phyloP scores from a whole-genome alignment of 2,113 vertebrate species.

The Corythoichthys intestinalis region DNA sequence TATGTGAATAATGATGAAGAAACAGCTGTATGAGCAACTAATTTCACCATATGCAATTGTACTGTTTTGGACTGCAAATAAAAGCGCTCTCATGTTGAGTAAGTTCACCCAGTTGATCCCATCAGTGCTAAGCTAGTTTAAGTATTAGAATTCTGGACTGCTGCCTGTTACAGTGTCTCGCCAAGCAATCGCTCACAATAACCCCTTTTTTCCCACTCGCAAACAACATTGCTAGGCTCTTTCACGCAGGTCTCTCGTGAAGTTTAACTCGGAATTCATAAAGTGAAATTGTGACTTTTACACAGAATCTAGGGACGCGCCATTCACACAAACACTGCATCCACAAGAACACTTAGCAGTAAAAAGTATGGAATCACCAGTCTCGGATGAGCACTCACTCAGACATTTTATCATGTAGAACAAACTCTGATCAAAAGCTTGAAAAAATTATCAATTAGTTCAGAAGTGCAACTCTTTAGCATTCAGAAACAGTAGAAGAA shows the following conservation, averaged over 20 bases:
- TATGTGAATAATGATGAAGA: background rate
- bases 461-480: too few relatives aligned
- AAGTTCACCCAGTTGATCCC: background rate
- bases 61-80: background rate
- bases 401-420: too few relatives aligned
- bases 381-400: too few relatives aligned
- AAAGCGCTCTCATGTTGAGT: background rate
- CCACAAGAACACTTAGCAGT: too few relatives aligned
- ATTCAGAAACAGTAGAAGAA: too few relatives aligned
- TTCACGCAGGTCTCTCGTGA: background rate
- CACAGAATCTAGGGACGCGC: background rate
- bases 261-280: background rate
- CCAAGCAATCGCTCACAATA: background rate
- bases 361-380: too few relatives aligned
- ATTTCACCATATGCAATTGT: background rate
- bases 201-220: background rate
- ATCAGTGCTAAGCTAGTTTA: background rate
- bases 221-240: background rate
- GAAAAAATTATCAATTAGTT: too few relatives aligned
- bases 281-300: background rate
- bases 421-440: too few relatives aligned
- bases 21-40: background rate
- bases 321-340: too few relatives aligned
- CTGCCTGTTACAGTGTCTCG: background rate
- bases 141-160: background rate